Conservation (phyloP, 2,797 vertebrate genomes). For the Nannoperca obscura region DNA sequence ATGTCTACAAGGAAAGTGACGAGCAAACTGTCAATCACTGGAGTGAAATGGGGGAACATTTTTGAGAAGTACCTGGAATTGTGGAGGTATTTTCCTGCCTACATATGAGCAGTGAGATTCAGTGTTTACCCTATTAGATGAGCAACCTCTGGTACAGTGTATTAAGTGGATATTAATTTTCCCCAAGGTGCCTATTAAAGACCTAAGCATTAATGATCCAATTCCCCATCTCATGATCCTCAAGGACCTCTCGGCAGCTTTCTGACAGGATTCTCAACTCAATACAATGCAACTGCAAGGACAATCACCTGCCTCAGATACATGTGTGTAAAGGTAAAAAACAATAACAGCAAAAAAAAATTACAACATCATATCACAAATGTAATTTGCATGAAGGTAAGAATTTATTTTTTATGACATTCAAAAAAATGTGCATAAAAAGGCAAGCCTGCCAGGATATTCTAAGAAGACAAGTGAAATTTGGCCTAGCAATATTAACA, state of each 20-base stretch:
- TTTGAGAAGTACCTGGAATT: constrained; percentile 25
- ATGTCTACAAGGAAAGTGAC: constrained; percentile 24
- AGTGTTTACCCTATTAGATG: constrained; percentile 60
- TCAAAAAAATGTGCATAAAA: constrained; percentile 16
- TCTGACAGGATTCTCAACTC: constrained; percentile 47
- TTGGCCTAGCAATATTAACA: background rate
- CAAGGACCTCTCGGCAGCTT: constrained; percentile 66
- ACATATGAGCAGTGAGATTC: constrained; percentile 39
- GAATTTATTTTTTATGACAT: constrained; percentile 13
- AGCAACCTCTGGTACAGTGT: constrained; percentile 72
- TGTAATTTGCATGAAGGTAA: background rate
- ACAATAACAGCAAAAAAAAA: background rate
- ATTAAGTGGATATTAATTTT: constrained; percentile 84
- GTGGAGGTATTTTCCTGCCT: constrained; percentile 20
- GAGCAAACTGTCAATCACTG: constrained; percentile 47
- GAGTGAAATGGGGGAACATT: constrained; percentile 39
- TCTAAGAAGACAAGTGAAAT: constrained; percentile 8
- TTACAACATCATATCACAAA: background rate
- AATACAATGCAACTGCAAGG: constrained; percentile 27
- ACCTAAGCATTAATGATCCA: constrained; percentile 79
- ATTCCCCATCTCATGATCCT: constrained; percentile 79
- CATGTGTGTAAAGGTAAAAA: background rate
- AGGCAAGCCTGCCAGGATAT: background rate
- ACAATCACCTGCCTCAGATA: constrained; percentile 15
- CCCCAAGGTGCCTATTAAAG: constrained; percentile 83